These are phyloP conservation scores for Hipparchia semele DNA, from an alignment of 2,888 invertebrate genomes.

Conservation along the genomic window DNA sequence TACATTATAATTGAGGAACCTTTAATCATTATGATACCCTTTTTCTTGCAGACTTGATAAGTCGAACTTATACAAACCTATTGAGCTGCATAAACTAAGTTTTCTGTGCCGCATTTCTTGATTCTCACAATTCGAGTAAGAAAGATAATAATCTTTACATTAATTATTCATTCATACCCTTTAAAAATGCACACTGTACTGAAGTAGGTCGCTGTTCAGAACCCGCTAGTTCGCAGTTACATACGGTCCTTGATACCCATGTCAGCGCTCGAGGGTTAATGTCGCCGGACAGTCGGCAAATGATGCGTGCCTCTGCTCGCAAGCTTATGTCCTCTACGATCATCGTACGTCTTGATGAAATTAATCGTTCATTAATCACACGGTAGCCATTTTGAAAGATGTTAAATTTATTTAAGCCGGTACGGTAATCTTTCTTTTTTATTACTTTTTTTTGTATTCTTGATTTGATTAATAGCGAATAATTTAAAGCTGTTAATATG, in stretches of 20 bases:
- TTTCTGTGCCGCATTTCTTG: no score
- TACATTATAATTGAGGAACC: no score
- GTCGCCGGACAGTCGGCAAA: slow-evolving; percentile 70
- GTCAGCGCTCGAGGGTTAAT: slow-evolving; percentile 67
- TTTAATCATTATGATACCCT: no score
- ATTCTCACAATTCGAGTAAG: background rate
- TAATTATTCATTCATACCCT: background rate
- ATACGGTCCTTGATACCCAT: slow-evolving; percentile 54
- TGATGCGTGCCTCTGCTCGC: slow-evolving; percentile 70
- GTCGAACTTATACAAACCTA: no score
- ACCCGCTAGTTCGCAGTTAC: slow-evolving; percentile 60
- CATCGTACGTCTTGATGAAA: slow-evolving; percentile 57
- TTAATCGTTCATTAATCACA: slow-evolving; percentile 24
- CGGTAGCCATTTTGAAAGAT: slow-evolving; percentile 20
- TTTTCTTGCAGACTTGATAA: no score
- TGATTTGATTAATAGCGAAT: background rate
- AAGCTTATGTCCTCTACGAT: slow-evolving; percentile 72
- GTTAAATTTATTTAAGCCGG: slow-evolving; percentile 14
- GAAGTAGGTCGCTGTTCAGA: slow-evolving; percentile 22
- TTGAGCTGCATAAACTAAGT: no score
- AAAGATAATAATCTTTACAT: background rate
- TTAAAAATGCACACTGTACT: background rate
- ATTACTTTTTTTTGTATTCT: background rate
- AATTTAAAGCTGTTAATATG: background rate
- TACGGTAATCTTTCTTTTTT: slow-evolving; percentile 1